Evolutionary conservation across 53 echinoderm and acorn worm genomes (phyloP), one percentile per base, ranked within the genome.

Genomic region (Holothuria leucospilota): DNA sequence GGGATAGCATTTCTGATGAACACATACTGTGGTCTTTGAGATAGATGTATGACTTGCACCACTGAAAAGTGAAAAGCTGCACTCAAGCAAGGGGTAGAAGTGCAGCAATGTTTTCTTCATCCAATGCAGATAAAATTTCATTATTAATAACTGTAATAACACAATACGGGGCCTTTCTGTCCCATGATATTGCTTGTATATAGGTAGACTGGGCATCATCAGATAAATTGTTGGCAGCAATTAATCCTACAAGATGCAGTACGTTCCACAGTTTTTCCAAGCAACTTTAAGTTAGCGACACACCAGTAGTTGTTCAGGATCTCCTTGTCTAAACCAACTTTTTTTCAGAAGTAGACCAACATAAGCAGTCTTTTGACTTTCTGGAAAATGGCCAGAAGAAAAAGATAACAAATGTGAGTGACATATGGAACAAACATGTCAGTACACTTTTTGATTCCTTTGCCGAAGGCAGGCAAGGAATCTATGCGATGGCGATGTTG

Each of bases 41-140:
- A n/a, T n/a, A n/a, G n/a, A n/a, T n/a, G n/a, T n/a, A n/a, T n/a
- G n/a, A n/a, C n/a, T n/a, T n/a, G n/a, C n/a, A n/a, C n/a, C n/a
- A 68, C n/a, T n/a, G n/a, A n/a, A n/a, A n/a, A n/a, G n/a, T n/a
- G n/a, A n/a, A n/a, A n/a, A n/a, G n/a, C n/a, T n/a, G n/a, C n/a
- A n/a, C n/a, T n/a, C n/a, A n/a, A n/a, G n/a, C n/a, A n/a, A n/a
- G n/a, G n/a, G n/a, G n/a, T n/a, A n/a, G n/a, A n/a, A 34, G n/a
- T n/a, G 53, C 78, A 52, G 85, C 68, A 12, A 90, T 34, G n/a
- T 78, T 85, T 8, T 69, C 90, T 51, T 59, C 27, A 62, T 90
- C 90, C 85, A 85, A 63, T 52, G 90, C 79, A 51, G 53, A 59
- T n/a, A 89, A 68, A 21, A 89, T 89, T 65, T 89, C 89, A 77